Base-by-base conservation (phyloP, 1,140 invertebrate genomes). In the Musca domestica region DNA sequence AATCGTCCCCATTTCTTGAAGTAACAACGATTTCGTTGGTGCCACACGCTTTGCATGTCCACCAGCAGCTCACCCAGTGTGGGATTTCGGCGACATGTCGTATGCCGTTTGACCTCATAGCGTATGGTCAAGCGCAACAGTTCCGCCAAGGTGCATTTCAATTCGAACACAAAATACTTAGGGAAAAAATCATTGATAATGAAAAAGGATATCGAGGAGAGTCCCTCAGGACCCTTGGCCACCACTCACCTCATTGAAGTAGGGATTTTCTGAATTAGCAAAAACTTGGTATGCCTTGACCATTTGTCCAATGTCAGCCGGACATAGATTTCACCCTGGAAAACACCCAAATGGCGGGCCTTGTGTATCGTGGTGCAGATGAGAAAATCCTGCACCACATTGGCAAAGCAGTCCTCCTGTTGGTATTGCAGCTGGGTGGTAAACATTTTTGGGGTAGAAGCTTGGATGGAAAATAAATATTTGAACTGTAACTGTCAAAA, bases 1-100 rank as follows among this genome's bases (percentile, higher is more conserved):
- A 93, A 74, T 69, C 90, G 85, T 1, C 90, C 91, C 92, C 92
- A 93, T 82, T 92, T 93, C 75, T 92, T 90, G 72, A 88, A 90
- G 78, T 91, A 93, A 75, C 90, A 87, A 73, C 89, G 91, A 83
- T 89, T 90, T 88, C 73, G 34, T 65, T 75, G 88, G 67, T 86
- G 84, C 87, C 90, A 91, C 1, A 92, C 86, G 15, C 88, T 91
- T 12, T 87, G 88, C 22, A 91, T 80, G 83, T 92, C 91, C 22
- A 91, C 85, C 48, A 87, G 84, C 20, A 89, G 83, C 71, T 88
- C 88, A 61, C 89, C 89, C 68, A 90, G 82, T 22, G 86, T 80
- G 80, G 87, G 84, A 64, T 85, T 83, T 49, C 73, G 75, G 25
- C 74, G 54, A 67, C 80, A 72, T 73, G 75, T 54, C 73, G 74